Evolutionary conservation across 2,113 vertebrate species (phyloP).

Genomic region (Halichoeres trimaculatus): DNA sequence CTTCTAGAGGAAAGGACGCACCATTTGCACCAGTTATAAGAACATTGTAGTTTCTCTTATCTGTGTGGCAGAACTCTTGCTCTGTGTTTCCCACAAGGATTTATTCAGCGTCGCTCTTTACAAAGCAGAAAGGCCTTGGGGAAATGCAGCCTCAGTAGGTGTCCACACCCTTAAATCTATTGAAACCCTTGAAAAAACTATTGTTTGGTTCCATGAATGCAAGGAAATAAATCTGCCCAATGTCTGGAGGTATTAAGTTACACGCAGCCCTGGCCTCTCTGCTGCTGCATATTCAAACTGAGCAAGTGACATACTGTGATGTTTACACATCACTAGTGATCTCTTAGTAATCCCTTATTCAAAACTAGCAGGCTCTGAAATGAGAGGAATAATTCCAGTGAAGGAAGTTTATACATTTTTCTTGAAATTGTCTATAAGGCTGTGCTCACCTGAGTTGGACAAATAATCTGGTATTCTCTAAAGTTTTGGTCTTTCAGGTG

Average conservation of each 20-base stretch:
- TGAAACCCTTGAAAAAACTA: constrained; percentile 25
- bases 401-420: neutral
- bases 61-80: constrained; percentile 7
- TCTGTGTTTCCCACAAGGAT: constrained; percentile 45
- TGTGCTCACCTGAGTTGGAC: too few species aligned
- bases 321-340: constrained; percentile 16
- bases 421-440: neutral
- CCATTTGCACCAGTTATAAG: constrained; percentile 37
- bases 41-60: constrained; percentile 20
- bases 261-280: constrained; percentile 8
- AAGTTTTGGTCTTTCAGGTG: too few species aligned
- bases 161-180: constrained; percentile 19
- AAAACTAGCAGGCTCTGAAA: neutral
- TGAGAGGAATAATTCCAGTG: neutral
- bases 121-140: constrained; percentile 29
- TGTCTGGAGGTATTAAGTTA: constrained; percentile 8
- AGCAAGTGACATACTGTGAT: constrained; percentile 1
- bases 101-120: constrained; percentile 20
- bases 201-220: constrained; percentile 59
- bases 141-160: constrained; percentile 49
- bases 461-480: too few species aligned
- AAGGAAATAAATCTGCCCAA: constrained; percentile 41
- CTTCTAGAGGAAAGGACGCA: constrained; percentile 35
- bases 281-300: constrained; percentile 8
- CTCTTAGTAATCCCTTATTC: neutral